Evolutionary conservation across 2,888 invertebrate genomes (phyloP), one percentile per base, ranked within the genome.

Genomic region (Diplolepis rosae): DNA sequence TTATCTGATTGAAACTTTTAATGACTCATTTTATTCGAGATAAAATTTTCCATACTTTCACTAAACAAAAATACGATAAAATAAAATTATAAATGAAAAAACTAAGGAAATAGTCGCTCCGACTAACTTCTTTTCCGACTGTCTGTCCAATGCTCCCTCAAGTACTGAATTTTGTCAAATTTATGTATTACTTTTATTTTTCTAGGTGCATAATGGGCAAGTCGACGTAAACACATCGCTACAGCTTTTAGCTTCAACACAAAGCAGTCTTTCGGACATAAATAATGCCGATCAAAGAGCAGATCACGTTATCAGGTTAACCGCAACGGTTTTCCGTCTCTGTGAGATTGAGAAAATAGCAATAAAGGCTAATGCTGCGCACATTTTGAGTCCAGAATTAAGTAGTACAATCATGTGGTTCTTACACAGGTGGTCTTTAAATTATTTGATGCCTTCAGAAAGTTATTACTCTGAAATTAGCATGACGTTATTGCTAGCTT

Each of bases 321-420:
- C 95, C 51, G 92, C 93, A 4, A 92, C 93, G 78, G 91, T 96
- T 5, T 91, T 96, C 71, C 92, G 94, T 54, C 89, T 96, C 66
- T 94, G 94, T 85, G 92, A 94, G 66, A 92, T 95, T 80, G 95
- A 96, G 85, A 93, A 93, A 76, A 92, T 93, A 1, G 93, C 94
- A 0, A 89, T 94, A 24, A 92, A 93, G 71, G 93, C 93, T 0
- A 93, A 93, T 70, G 89, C 95, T 73, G 90, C 90, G 0, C 91
- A 91, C 75, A 90, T 92, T 75, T 91, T 96, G 79, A 96, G 96
- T 85, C 96, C 96, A 0, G 95, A 95, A 87, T 92, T 96, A 1
- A 93, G 93, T 1, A 92, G 93, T 51, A 94, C 94, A 0, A 90
- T 94, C 54, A 93, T 95, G 79, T 96, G 95, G 95, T 93, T 95